These are phyloP conservation scores for Pelecanus crispus DNA, from an alignment of 2,113 vertebrate species.

Conservation along the genomic window DNA sequence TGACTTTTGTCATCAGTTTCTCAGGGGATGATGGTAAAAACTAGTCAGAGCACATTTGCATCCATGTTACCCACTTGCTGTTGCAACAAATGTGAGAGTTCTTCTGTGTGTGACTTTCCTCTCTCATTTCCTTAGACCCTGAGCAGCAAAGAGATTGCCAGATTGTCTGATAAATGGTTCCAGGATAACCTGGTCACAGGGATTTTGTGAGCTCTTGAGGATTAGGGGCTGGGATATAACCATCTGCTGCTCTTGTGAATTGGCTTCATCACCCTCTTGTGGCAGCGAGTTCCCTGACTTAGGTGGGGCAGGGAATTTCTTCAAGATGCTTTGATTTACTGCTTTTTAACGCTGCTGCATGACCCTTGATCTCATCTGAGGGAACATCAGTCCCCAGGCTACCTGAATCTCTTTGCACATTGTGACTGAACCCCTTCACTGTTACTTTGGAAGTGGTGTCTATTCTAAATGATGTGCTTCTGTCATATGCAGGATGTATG, in stretches of 20 bases:
- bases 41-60: neutral
- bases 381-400: neutral
- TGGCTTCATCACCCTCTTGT: neutral
- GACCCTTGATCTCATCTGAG: neutral
- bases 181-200: neutral
- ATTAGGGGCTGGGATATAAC: neutral
- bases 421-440: neutral
- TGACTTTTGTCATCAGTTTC: neutral
- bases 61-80: neutral
- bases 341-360: neutral
- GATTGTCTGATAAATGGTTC: neutral
- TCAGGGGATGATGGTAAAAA: neutral
- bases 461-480: neutral
- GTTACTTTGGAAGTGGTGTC: neutral
- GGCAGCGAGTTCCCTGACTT: neutral
- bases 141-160: neutral
- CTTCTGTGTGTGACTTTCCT: neutral
- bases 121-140: neutral
- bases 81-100: neutral
- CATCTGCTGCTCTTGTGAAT: neutral
- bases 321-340: neutral
- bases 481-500: accelerated
- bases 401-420: neutral
- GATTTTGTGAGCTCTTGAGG: neutral
- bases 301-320: neutral